These are phyloP conservation scores for Drosophila koepferae DNA, from an alignment of 2,888 invertebrate genomes.

Conservation along the genomic window DNA sequence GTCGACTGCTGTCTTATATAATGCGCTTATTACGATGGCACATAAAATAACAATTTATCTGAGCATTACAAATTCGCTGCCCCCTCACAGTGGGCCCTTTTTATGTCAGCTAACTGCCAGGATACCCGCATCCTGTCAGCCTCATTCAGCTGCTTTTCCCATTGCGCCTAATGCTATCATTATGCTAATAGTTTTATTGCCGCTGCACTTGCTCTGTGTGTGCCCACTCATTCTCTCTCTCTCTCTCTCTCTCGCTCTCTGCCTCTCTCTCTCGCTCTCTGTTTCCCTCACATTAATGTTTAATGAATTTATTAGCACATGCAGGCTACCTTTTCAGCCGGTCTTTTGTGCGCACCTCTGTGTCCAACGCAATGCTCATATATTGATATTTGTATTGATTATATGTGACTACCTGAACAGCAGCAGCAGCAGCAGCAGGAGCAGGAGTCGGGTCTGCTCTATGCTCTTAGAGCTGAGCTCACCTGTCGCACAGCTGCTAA, in stretches of 20 bases:
- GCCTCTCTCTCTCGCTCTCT: neutral
- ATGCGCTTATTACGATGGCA: constrained; percentile 81
- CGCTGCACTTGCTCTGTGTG: constrained; percentile 39
- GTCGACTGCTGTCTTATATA: constrained; percentile 58
- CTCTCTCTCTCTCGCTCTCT: neutral
- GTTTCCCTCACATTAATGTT: constrained; percentile 59
- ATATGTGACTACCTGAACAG: constrained; percentile 30
- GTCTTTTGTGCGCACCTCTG: neutral
- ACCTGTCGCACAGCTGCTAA: constrained; percentile 33
- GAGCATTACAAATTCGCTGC: constrained; percentile 77
- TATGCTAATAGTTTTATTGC: constrained; percentile 73
- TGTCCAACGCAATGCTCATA: constrained; percentile 7
- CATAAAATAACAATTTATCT: constrained; percentile 81
- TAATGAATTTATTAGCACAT: constrained; percentile 80
- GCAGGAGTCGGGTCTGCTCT: neutral
- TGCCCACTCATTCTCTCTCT: neutral
- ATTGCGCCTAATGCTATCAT: constrained; percentile 52
- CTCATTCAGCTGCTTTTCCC: constrained; percentile 41
- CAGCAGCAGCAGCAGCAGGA: neutral
- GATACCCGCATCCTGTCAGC: constrained; percentile 36
- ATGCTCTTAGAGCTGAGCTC: neutral
- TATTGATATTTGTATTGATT: constrained; percentile 65
- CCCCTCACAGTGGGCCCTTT: constrained; percentile 50
- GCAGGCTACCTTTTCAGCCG: constrained; percentile 12
- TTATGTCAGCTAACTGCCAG: constrained; percentile 54